Evolutionary conservation across 2,888 invertebrate species (phyloP).

Genomic region (Lithosia quadra): DNA sequence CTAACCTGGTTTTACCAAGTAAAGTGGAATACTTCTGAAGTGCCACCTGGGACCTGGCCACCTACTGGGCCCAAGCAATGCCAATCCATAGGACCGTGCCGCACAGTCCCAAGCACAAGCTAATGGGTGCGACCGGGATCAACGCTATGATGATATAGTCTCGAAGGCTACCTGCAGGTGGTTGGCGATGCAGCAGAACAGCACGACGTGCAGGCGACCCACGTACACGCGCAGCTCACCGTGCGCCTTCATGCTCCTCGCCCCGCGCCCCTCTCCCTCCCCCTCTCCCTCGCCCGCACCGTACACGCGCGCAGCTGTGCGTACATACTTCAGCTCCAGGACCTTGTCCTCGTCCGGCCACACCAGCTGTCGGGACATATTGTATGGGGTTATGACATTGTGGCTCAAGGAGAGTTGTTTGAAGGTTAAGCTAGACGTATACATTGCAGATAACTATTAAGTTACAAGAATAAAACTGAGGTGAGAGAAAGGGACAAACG

Average conservation of each 20-base stretch:
- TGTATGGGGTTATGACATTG: neutral
- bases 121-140: too few species aligned
- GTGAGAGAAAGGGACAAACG: too few species aligned
- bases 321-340: slow-evolving; percentile 92
- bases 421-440: too few species aligned
- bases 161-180: slow-evolving; percentile 87
- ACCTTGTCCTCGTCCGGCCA: slow-evolving; percentile 94
- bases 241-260: slow-evolving; percentile 87
- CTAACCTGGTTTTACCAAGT: too few species aligned
- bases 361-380: slow-evolving; percentile 84
- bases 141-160: too few species aligned
- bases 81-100: too few species aligned
- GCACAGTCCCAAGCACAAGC: too few species aligned
- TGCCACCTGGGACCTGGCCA: too few species aligned
- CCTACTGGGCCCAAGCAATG: too few species aligned
- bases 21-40: too few species aligned
- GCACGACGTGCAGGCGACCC: slow-evolving; percentile 90
- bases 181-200: slow-evolving; percentile 88
- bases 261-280: slow-evolving; percentile 60
- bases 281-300: slow-evolving; percentile 67
- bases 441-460: too few species aligned
- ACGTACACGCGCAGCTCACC: slow-evolving; percentile 90
- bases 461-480: too few species aligned
- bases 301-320: slow-evolving; percentile 88
- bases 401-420: neutral